phyloP scores from a whole-genome alignment of 2,797 vertebrate genomes.

The Oreortyx pictus region DNA sequence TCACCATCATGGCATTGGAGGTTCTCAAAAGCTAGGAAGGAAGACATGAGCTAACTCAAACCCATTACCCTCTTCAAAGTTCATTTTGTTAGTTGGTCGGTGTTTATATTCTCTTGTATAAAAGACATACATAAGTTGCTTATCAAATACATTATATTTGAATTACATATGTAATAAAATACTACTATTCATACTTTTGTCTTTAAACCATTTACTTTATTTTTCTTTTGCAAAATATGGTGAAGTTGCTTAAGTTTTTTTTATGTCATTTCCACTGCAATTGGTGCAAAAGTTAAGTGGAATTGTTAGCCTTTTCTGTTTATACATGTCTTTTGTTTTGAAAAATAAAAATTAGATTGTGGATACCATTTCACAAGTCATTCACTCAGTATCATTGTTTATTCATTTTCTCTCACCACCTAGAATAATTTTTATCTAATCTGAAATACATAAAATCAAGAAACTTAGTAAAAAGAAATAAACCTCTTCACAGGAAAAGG shows the following conservation, averaged over 20 bases:
- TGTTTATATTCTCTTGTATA: background rate
- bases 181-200: background rate
- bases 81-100: background rate
- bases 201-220: background rate
- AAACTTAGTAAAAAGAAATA: background rate
- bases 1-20: background rate
- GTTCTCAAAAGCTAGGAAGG: too few species aligned
- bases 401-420: background rate
- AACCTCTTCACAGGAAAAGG: background rate
- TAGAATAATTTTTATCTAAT: background rate
- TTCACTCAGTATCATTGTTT: background rate
- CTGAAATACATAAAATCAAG: background rate
- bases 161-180: too few species aligned
- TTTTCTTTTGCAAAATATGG: background rate
- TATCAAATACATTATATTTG: background rate
- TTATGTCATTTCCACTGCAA: background rate
- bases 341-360: background rate
- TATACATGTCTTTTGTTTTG: background rate
- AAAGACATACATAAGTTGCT: background rate
- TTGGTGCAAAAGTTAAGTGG: background rate
- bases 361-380: background rate
- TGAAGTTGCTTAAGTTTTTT: background rate
- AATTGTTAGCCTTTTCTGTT: background rate
- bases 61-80: background rate
- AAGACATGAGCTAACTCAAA: background rate